Evolutionary conservation across 2,888 invertebrate genomes (phyloP), one percentile per base, ranked within the genome.

Genomic region (Unio delphinus): DNA sequence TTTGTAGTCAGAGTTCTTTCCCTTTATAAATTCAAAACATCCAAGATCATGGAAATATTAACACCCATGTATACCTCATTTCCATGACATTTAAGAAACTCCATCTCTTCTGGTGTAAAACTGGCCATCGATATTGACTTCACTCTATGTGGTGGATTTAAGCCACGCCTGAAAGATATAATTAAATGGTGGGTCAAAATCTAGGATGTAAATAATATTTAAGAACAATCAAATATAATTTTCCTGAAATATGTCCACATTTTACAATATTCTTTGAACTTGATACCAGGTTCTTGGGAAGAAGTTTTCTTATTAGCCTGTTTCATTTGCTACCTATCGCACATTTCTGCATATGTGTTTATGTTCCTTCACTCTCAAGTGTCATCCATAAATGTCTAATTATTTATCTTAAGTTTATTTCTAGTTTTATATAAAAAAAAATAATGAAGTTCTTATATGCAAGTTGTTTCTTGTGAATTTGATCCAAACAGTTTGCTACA

Each of bases 61-160:
- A 45, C 8, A 45, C 15, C 60, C 17, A 45, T 26, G 69, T 81
- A 84, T 87, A 92, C 92, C 87, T 97, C 96, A 91, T 99, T 99
- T 82, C 99, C 98, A 90, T 95, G 94, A 78, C 93, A 92, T 91
- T 94, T 95, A 81, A 99, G 92, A 87, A 95, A 94, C 87, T 97
- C 96, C 88, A 99, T 94, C 92, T 99, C 99, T 85, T 98, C 98
- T 83, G 94, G 93, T 72, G 95, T 96, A 91, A 98, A 99, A 83
- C 96, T 96, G 75, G 98, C 96, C 98, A 99, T 98, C 57, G 98
- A 98, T 87, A 99, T 98, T 67, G 98, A 98, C 91, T 99, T 99
- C 76, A 99, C 97, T 79, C 99, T 93, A 91, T 99, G 98, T 81
- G 99, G 99, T 75, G 99, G 98, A 87, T 98, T 98, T 79, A 99